Conservation (phyloP, 2,888 invertebrate genomes). For the Platycheirus rosarum region DNA sequence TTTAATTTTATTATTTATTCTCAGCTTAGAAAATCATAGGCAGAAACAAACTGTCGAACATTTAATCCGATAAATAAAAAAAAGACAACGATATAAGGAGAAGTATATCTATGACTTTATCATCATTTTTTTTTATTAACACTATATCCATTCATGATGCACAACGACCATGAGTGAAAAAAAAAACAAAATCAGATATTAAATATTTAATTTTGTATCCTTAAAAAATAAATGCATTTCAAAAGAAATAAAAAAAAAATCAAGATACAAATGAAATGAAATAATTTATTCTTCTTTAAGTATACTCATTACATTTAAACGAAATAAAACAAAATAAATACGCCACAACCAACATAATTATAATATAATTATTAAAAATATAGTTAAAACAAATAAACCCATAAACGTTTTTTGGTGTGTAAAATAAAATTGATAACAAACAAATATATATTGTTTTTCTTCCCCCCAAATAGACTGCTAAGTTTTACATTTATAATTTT, state of each 20-base stretch:
- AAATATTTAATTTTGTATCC: slow-evolving; percentile 49
- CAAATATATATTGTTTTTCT: slow-evolving; percentile 54
- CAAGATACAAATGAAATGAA: slow-evolving; percentile 46
- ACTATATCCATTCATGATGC: slow-evolving; percentile 56
- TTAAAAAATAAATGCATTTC: slow-evolving; percentile 36
- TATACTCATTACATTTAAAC: slow-evolving; percentile 69
- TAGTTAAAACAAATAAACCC: slow-evolving; percentile 55
- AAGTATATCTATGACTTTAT: slow-evolving; percentile 27
- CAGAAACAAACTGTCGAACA: slow-evolving; percentile 7
- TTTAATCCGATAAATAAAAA: slow-evolving; percentile 18
- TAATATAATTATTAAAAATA: slow-evolving; percentile 46
- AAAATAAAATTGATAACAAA: slow-evolving; percentile 65
- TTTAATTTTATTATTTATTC: slow-evolving; percentile 50
- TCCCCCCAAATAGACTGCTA: slow-evolving; percentile 66
- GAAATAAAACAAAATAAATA: slow-evolving; percentile 65
- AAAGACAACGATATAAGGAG: slow-evolving; percentile 23
- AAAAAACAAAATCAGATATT: slow-evolving; percentile 32
- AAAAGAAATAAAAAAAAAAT: slow-evolving; percentile 36
- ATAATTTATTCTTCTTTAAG: slow-evolving; percentile 73
- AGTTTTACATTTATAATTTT: slow-evolving; percentile 58
- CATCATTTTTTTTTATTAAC: slow-evolving; percentile 10
- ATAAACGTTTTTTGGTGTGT: slow-evolving; percentile 64
- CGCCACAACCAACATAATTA: slow-evolving; percentile 71
- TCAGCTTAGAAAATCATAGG: slow-evolving; percentile 10
- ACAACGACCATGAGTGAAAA: slow-evolving; percentile 63